Conservation (phyloP, 2,797 vertebrate species). For the Oreochromis grahami region DNA sequence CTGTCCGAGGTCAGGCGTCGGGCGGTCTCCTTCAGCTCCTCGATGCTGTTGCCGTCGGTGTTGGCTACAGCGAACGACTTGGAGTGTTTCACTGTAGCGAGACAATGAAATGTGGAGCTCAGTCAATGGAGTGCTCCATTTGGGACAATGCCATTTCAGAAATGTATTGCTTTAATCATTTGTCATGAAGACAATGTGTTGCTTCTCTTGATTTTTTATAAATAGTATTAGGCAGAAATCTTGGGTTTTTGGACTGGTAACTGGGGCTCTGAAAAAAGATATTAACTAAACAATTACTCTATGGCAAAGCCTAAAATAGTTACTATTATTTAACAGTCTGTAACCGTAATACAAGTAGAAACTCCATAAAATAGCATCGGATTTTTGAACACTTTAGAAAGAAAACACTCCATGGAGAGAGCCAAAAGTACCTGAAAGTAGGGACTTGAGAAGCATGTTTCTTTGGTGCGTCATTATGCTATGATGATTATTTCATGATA, state of each 20-base stretch:
- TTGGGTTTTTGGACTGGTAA: not conserved
- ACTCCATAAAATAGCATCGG: fast-evolving
- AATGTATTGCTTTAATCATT: not conserved
- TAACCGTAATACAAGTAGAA: not conserved
- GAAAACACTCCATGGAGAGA: not conserved
- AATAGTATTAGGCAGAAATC: not conserved
- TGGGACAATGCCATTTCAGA: not conserved
- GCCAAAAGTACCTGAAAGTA: not conserved
- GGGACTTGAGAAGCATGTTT: not conserved
- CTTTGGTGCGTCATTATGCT: not conserved
- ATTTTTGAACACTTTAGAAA: fast-evolving
- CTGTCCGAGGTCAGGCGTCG: constrained; percentile 84
- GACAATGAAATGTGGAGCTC: not conserved
- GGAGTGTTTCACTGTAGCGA: constrained; percentile 86
- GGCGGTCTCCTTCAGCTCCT: constrained; percentile 87
- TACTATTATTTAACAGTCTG: not conserved
- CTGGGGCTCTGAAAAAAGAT: not conserved
- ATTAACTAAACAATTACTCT: not conserved
- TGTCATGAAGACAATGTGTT: not conserved
- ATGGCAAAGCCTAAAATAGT: not conserved
- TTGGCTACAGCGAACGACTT: constrained; percentile 83
- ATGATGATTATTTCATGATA: not conserved
- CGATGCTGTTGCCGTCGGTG: constrained; percentile 74
- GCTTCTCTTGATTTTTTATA: not conserved
- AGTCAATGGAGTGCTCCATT: fast-evolving